Evolutionary conservation across 2,888 invertebrate genomes (phyloP), one percentile per base, ranked within the genome.

Genomic region (Ophion ellenae): DNA sequence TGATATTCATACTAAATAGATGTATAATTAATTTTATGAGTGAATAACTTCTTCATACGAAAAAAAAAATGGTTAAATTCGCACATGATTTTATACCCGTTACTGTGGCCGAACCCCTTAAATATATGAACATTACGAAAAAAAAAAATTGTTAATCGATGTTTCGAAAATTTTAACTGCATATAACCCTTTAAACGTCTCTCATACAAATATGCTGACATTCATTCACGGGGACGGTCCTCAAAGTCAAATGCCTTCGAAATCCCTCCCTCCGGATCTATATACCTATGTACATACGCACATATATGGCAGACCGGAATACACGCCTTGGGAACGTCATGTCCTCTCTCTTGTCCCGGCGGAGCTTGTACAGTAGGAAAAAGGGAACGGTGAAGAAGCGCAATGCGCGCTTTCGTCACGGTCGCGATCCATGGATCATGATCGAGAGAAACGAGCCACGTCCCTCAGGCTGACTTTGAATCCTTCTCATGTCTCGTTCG

Each of bases 291-390:
- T 45, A 78, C 20, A 66, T n/a, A 66, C 24, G 11, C 73, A 59
- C 88, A 45, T 14, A 40, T 36, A 89, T 88, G 89, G 85, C 71
- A 79, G 87, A 84, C 40, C 61, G 32, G 71, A 28, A 88, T 88
- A 87, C 86, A 89, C 89, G 87, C 88, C 91, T 90, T 90, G 90
- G 88, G 90, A 91, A 90, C 90, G 90, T 89, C 24, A 70, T 63
- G 90, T 91, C 91, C 92, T 92, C 90, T 90, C 70, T 61, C 75
- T 66, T 90, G 87, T 87, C 88, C 53, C 5, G 67, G 17, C 57
- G 40, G 75, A 47, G 76, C 73, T 75, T 78, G 28, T 70, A 79
- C 74, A 81, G 78, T 77, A 81, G 74, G 77, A 81, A 74, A 77
- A 83, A 67, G 79, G 59, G 74, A 86, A 75, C 83, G 83, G 81